Percentiles rank a stretch among this genome's conserved stretches.
phyloP scores from a whole-genome alignment of 2,888 invertebrate genomes.

The Physocephala rufipes region DNA sequence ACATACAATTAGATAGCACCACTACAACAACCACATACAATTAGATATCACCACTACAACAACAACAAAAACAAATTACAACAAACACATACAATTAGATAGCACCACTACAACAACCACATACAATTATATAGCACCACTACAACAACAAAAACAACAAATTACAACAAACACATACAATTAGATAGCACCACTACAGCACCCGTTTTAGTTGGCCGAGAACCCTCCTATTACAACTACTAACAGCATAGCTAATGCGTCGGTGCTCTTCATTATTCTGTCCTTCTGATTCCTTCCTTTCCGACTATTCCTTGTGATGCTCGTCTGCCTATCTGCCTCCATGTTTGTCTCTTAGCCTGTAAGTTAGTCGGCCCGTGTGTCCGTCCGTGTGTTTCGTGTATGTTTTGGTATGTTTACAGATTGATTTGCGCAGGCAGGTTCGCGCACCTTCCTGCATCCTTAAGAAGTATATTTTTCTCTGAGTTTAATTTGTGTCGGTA shows the following conservation, averaged over 20 bases:
- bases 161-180: no score
- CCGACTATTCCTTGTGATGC: neutral
- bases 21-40: no score
- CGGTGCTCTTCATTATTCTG: neutral
- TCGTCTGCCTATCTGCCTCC: slow-evolving; percentile 35
- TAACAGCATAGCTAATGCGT: neutral
- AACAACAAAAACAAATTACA: no score
- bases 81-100: no score
- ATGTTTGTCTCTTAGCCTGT: slow-evolving; percentile 16
- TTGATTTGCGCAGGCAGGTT: slow-evolving; percentile 41
- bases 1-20: no score
- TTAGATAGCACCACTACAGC: no score
- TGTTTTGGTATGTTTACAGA: slow-evolving; percentile 43
- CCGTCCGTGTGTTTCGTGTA: slow-evolving; percentile 2
- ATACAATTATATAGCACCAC: no score
- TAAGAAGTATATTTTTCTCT: neutral
- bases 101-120: no score
- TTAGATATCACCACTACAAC: no score
- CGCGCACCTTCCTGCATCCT: slow-evolving; percentile 31
- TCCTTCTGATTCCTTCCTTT: neutral
- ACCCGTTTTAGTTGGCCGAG: no score
- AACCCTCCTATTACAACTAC: neutral
- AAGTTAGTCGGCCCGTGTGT: slow-evolving; percentile 12
- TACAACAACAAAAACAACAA: no score
- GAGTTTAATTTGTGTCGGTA: slow-evolving; percentile 5